These are phyloP conservation scores for Apodemus speciosus DNA, from an alignment of 2,113 vertebrate species.

Conservation along the genomic window DNA sequence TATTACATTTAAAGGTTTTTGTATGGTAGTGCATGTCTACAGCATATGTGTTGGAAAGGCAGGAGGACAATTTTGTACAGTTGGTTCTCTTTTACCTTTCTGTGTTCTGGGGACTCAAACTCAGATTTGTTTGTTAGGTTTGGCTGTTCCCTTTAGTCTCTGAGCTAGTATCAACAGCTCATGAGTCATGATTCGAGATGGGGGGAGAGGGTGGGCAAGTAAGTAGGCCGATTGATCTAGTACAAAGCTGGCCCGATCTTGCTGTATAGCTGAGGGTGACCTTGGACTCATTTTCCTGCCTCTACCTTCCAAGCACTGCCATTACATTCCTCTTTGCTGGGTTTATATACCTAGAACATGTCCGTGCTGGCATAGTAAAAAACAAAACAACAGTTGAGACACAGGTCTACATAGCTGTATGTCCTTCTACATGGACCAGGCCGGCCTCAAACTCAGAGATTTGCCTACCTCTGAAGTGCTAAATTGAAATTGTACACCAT, in stretches of 20 bases:
- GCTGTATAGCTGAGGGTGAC: background rate
- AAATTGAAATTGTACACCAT: background rate
- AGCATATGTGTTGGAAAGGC: background rate
- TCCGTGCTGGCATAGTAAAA: background rate
- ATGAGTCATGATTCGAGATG: background rate
- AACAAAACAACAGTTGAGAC: background rate
- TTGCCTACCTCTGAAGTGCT: background rate
- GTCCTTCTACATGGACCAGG: background rate
- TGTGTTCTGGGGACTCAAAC: background rate
- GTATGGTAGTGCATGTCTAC: background rate
- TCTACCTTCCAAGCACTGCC: background rate
- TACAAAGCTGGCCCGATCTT: background rate
- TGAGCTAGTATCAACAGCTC: background rate
- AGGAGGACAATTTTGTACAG: background rate
- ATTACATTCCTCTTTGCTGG: background rate
- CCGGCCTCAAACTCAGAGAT: background rate
- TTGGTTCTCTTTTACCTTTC: background rate
- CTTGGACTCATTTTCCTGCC: background rate
- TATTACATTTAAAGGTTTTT: background rate
- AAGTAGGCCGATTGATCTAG: background rate
- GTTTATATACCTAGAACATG: background rate
- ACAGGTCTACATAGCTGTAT: background rate
- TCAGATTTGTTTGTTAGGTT: background rate
- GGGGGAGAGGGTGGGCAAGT: background rate
- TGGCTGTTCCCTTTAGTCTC: background rate